Percentiles rank a stretch among this genome's conserved stretches.
Conservation (phyloP, 2,797 vertebrate species). For the Eurystomus glaucurus region DNA sequence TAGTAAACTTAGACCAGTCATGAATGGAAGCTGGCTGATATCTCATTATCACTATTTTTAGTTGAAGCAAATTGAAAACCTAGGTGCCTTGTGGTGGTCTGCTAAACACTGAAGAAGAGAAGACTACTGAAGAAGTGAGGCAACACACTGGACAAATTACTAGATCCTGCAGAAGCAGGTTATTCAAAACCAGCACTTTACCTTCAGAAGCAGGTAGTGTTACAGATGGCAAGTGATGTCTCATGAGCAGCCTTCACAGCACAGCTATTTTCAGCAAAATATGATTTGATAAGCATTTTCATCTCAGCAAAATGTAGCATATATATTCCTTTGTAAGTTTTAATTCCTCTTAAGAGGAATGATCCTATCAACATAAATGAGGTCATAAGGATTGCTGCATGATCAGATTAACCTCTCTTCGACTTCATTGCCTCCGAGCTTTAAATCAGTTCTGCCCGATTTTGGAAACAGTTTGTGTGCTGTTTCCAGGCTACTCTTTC, state of each 20-base stretch:
- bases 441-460: background rate
- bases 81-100: background rate
- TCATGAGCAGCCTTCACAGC: background rate
- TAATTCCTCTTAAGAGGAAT: constrained; percentile 46
- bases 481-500: background rate
- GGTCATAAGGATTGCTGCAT: constrained; percentile 47
- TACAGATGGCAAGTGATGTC: background rate
- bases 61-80: background rate
- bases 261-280: background rate
- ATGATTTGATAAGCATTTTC: background rate
- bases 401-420: constrained; percentile 47
- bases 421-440: background rate
- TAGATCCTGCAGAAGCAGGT: background rate
- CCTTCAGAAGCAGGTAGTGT: background rate
- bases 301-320: constrained; percentile 7
- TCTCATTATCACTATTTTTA: background rate
- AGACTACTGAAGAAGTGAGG: background rate
- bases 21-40: background rate
- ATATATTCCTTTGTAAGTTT: constrained; percentile 24
- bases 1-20: background rate
- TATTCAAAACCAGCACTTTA: background rate
- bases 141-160: background rate
- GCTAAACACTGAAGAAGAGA: background rate
- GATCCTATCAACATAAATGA: constrained; percentile 52
- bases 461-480: background rate